Evolutionary conservation across 2,797 vertebrate species (phyloP).

Genomic region (Pempheris klunzingeri): DNA sequence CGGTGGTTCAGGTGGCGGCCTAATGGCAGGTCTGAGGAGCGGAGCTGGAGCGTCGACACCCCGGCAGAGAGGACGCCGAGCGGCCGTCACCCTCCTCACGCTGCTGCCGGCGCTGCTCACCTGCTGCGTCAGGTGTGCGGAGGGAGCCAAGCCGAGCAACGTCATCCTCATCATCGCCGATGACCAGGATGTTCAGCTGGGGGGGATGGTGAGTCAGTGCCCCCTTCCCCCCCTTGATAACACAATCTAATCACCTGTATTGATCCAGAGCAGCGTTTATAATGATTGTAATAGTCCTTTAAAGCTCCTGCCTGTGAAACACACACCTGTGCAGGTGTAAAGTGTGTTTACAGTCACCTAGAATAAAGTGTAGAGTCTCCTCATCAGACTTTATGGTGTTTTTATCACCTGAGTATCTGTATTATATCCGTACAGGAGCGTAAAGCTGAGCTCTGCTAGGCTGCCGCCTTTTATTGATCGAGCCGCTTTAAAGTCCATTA

Average conservation of each 20-base stretch:
- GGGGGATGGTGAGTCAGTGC: conserved; percentile 85
- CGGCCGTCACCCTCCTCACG: neutral
- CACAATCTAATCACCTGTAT: neutral
- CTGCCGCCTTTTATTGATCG: too few relatives aligned
- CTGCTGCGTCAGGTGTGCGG: conserved; percentile 78
- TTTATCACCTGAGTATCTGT: neutral
- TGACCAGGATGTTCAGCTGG: conserved; percentile 86
- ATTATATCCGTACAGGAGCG: neutral
- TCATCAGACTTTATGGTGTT: neutral
- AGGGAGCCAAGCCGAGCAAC: conserved; percentile 73
- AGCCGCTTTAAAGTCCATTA: neutral
- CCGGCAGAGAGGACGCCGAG: neutral
- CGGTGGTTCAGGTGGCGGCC: neutral
- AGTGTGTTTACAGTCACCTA: neutral
- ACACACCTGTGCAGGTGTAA: neutral
- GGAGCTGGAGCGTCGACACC: conserved; percentile 18
- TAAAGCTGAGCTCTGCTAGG: neutral
- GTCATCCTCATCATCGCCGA: conserved; percentile 86
- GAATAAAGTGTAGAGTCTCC: neutral
- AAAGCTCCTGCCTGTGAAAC: neutral
- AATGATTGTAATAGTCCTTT: neutral
- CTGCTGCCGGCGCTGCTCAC: conserved; percentile 74
- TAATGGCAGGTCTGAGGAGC: conserved; percentile 56
- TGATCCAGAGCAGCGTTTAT: neutral
- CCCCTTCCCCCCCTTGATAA: neutral